Conservation (phyloP, 64 coral and sea anemone genomes). For the Montipora capricornis region DNA sequence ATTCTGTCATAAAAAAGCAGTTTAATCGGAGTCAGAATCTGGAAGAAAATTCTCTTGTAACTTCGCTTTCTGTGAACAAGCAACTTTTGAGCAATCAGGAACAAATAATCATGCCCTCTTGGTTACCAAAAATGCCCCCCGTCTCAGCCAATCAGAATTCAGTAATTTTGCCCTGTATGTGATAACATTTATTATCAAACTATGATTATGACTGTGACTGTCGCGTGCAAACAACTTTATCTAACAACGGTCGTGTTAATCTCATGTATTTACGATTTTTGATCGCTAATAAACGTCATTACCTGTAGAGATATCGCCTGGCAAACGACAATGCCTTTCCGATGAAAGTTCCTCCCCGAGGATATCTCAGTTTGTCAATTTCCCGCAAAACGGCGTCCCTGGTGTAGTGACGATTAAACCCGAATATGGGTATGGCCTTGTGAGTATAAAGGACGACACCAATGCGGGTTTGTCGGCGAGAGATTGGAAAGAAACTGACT, state of each 20-base stretch:
- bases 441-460: conserved; percentile 43
- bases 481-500: conserved; percentile 52
- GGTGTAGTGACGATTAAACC: conserved; percentile 30
- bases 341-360: conserved; percentile 28
- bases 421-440: conserved; percentile 31
- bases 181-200: no score
- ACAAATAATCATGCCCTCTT: no score
- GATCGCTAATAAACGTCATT: background rate
- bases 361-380: conserved; percentile 57
- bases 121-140: no score
- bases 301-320: conserved; percentile 33
- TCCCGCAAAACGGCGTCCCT: conserved; percentile 9
- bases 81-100: no score
- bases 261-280: background rate
- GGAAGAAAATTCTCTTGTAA: no score
- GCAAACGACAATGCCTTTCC: conserved; percentile 40
- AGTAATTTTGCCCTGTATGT: no score
- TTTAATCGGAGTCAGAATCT: no score
- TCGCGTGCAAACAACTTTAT: no score
- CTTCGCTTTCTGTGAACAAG: no score
- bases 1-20: no score
- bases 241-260: background rate
- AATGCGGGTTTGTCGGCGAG: conserved; percentile 30
- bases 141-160: no score
- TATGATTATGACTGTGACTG: no score